phyloP scores from a whole-genome alignment of 1,140 invertebrate genomes.

The Eriosoma lanigerum region DNA sequence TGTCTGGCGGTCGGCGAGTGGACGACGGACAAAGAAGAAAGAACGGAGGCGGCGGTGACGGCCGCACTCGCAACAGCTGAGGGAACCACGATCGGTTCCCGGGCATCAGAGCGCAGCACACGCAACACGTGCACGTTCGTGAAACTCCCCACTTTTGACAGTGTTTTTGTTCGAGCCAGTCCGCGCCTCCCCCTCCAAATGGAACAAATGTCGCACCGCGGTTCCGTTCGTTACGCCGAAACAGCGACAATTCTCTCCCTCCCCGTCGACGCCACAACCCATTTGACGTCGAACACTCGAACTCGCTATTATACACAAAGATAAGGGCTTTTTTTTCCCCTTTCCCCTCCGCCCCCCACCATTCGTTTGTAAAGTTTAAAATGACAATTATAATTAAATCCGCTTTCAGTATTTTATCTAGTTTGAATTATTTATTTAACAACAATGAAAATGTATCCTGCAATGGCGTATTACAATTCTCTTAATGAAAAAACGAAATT shows the following conservation, averaged over 20 bases:
- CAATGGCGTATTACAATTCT: no score
- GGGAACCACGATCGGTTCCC: constrained; percentile 16
- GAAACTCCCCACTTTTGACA: constrained; percentile 4
- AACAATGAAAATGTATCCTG: no score
- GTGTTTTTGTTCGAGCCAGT: neutral
- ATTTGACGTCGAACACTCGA: no score
- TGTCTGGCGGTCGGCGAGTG: neutral
- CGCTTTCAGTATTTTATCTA: no score
- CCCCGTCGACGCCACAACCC: neutral
- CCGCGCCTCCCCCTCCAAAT: neutral
- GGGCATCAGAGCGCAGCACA: constrained; percentile 49
- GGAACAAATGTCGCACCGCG: neutral
- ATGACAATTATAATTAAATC: no score
- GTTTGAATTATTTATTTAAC: no score
- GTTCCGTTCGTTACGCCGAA: neutral
- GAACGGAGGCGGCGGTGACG: neutral
- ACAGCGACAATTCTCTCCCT: neutral
- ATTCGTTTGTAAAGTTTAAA: no score
- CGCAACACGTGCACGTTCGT: constrained; percentile 41
- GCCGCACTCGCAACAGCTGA: constrained; percentile 45
- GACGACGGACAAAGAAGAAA: neutral
- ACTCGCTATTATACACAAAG: no score
- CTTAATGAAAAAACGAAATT: no score
- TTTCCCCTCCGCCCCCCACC: no score
- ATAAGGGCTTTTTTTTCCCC: no score